A percentile compares a stretch with the other conserved stretches of the same genome.
These are phyloP conservation scores for Enteromius treurensis DNA, from an alignment of 2,797 vertebrate species.

Conservation along the genomic window DNA sequence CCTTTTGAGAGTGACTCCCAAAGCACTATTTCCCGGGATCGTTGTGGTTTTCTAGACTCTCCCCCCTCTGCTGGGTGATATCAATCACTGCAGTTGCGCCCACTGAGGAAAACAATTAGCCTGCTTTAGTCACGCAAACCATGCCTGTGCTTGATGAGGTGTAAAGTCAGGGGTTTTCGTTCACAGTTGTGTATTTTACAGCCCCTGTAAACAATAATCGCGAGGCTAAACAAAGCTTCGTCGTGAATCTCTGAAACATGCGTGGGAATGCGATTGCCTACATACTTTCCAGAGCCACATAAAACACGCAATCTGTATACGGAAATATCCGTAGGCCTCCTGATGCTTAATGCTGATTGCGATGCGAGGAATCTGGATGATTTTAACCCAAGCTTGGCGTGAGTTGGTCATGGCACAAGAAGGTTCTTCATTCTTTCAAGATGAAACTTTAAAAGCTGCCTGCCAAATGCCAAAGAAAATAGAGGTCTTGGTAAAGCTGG, in stretches of 20 bases:
- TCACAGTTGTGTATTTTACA: conserved; percentile 73
- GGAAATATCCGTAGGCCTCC: conserved; percentile 39
- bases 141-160: conserved; percentile 60
- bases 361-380: conserved; percentile 54
- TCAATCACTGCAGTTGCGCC: conserved; percentile 37
- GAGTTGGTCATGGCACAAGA: conserved; percentile 68
- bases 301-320: conserved; percentile 40
- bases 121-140: conserved; percentile 32
- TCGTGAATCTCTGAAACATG: conserved; percentile 39
- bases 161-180: conserved; percentile 67
- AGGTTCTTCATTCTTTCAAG: conserved; percentile 63
- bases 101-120: conserved; percentile 32
- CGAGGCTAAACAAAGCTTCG: conserved; percentile 64
- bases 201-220: conserved; percentile 66
- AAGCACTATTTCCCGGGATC: conserved; percentile 43
- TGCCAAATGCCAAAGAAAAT: conserved; percentile 75
- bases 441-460: conserved; percentile 59
- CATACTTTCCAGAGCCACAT: conserved; percentile 58
- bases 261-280: conserved; percentile 52
- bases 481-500: conserved; percentile 69
- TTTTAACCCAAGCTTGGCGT: conserved; percentile 66
- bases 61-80: conserved; percentile 59
- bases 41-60: conserved; percentile 36
- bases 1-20: conserved; percentile 42
- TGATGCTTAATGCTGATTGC: conserved; percentile 55